Evolutionary conservation across 2,113 vertebrate species (phyloP).

Genomic region (Todiramphus chloris): DNA sequence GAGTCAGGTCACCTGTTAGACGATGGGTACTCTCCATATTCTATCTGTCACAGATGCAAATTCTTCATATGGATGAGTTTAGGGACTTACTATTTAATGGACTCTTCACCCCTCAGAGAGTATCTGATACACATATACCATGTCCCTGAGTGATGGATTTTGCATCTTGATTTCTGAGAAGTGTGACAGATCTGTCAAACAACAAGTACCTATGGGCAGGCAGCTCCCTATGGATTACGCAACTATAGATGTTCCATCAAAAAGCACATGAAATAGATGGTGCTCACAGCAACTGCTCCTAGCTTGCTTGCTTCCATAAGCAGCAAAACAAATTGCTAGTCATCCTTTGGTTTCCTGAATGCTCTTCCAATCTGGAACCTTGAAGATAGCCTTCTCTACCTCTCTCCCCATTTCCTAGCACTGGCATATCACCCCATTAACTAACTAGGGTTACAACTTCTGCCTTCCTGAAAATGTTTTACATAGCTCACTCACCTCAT

Average conservation of each 20-base stretch:
- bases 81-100: conserved; percentile 12
- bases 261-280: neutral
- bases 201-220: conserved; percentile 37
- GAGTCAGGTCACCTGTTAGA: conserved; percentile 14
- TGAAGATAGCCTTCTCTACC: neutral
- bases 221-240: neutral
- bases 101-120: neutral
- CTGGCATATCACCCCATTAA: neutral
- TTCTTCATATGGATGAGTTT: conserved; percentile 30
- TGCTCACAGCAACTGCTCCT: neutral
- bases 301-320: neutral
- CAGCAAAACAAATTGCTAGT: neutral
- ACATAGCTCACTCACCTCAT: neutral
- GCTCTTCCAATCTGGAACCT: neutral
- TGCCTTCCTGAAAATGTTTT: neutral
- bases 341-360: neutral
- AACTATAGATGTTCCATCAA: neutral
- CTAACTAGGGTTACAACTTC: neutral
- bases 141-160: conserved; percentile 58
- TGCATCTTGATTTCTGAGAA: conserved; percentile 58
- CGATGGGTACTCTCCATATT: neutral
- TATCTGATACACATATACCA: conserved; percentile 26
- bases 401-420: neutral
- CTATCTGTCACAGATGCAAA: conserved; percentile 14
- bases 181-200: conserved; percentile 61